Percentiles rank a stretch among this genome's conserved stretches.
phyloP scores from a whole-genome alignment of 2,113 vertebrate genomes.

The Vombatus ursinus region DNA sequence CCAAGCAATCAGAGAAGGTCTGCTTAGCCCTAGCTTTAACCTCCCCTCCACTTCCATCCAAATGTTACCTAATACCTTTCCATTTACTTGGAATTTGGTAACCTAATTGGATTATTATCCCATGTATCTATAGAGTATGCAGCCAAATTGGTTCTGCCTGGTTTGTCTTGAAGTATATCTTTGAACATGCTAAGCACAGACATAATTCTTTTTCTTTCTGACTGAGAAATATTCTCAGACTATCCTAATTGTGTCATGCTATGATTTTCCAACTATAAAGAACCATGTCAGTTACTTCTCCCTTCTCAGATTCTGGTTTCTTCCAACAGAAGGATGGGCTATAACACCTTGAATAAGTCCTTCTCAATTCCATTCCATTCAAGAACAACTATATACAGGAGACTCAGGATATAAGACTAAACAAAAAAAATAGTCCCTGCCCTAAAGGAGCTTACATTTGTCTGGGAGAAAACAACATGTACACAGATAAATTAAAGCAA shows the following conservation, averaged over 20 bases:
- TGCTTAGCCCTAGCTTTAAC: background rate
- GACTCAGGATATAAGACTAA: background rate
- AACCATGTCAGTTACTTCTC: background rate
- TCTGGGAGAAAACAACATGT: conserved; percentile 13
- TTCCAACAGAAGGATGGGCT: background rate
- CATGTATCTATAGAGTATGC: background rate
- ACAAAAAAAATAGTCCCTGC: background rate
- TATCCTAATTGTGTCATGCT: background rate
- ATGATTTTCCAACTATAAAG: background rate
- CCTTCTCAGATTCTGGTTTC: background rate
- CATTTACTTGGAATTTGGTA: background rate
- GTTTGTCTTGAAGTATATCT: background rate
- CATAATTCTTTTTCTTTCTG: background rate
- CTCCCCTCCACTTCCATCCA: background rate
- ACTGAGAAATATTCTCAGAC: background rate
- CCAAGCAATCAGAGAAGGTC: background rate
- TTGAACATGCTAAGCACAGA: background rate
- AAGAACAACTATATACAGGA: background rate
- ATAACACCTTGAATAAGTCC: background rate
- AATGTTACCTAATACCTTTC: background rate
- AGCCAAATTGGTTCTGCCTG: background rate
- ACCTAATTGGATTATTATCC: background rate
- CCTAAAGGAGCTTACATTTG: background rate
- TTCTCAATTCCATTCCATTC: background rate
- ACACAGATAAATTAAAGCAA: background rate